Evolutionary conservation across 2,888 invertebrate genomes (phyloP).

Genomic region (Pardosa pseudoannulata): DNA sequence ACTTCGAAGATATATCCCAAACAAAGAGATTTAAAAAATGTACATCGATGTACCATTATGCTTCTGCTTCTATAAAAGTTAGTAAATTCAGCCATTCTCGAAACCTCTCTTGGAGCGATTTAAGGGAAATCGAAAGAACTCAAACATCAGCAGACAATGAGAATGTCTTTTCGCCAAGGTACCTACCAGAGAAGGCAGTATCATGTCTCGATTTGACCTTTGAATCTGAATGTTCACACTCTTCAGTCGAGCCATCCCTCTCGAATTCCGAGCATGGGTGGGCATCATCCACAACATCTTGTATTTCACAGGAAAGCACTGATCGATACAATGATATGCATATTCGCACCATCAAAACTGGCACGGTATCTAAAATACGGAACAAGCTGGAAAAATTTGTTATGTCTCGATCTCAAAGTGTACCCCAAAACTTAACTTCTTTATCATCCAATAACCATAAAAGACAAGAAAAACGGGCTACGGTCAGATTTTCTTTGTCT

Average conservation of each 20-base stretch:
- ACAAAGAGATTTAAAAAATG: not conserved
- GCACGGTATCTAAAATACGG: conserved; percentile 30
- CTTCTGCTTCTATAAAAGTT: not conserved
- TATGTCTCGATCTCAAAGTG: conserved; percentile 23
- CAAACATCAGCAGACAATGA: not conserved
- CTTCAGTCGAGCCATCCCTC: not conserved
- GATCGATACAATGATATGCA: not conserved
- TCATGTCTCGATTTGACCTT: conserved; percentile 58
- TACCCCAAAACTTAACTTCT: conserved; percentile 29
- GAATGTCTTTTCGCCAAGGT: conserved; percentile 37
- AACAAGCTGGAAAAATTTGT: conserved; percentile 37
- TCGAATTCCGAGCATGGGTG: conserved; percentile 1
- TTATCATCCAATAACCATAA: too few species aligned
- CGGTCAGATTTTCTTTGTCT: not conserved
- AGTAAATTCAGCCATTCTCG: not conserved
- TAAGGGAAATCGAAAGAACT: conserved; percentile 27
- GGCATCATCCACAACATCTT: conserved; percentile 7
- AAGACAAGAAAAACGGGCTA: too few species aligned
- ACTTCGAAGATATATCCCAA: conserved; percentile 35
- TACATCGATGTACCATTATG: too few species aligned
- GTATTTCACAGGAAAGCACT: conserved; percentile 17
- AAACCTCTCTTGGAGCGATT: conserved; percentile 55
- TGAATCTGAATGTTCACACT: conserved; percentile 10
- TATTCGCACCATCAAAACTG: conserved; percentile 27
- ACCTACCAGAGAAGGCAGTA: conserved; percentile 66